Evolutionary conservation across 2,113 vertebrate species (phyloP).

Genomic region (Dendrocopos noguchii): DNA sequence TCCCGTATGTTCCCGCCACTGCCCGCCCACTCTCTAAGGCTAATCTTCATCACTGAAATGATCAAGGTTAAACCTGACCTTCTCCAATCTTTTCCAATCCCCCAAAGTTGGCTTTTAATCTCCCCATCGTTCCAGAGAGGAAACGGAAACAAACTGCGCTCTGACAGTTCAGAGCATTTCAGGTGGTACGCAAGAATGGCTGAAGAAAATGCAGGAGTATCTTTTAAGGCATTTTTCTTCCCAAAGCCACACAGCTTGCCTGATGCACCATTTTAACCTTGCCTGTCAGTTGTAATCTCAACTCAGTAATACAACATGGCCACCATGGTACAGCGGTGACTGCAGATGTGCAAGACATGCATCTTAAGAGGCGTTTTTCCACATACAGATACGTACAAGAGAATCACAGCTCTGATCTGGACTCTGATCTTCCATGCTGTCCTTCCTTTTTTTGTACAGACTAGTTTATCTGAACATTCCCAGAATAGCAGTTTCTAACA

Average conservation of each 20-base stretch:
- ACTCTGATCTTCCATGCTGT: rapidly evolving
- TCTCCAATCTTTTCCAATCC: not conserved
- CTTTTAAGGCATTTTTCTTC: not conserved
- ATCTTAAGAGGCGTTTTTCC: not conserved
- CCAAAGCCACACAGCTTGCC: not conserved
- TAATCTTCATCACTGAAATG: not conserved
- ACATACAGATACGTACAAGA: not conserved
- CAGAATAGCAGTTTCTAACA: rapidly evolving
- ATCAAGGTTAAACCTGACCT: not conserved
- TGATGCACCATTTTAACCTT: not conserved
- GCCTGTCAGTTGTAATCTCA: not conserved
- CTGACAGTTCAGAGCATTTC: not conserved
- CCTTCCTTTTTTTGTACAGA: not conserved
- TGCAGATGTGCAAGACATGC: not conserved
- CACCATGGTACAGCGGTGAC: not conserved
- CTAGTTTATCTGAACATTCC: not conserved
- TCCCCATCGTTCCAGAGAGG: not conserved
- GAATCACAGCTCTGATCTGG: not conserved
- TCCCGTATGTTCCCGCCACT: not conserved
- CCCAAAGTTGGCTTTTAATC: rapidly evolving
- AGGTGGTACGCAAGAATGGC: rapidly evolving
- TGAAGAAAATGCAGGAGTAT: not conserved
- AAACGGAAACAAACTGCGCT: not conserved
- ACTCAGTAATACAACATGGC: rapidly evolving
- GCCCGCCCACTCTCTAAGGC: rapidly evolving